phyloP scores from a whole-genome alignment of 2,113 vertebrate genomes.

The Myanophis thanlyinensis region DNA sequence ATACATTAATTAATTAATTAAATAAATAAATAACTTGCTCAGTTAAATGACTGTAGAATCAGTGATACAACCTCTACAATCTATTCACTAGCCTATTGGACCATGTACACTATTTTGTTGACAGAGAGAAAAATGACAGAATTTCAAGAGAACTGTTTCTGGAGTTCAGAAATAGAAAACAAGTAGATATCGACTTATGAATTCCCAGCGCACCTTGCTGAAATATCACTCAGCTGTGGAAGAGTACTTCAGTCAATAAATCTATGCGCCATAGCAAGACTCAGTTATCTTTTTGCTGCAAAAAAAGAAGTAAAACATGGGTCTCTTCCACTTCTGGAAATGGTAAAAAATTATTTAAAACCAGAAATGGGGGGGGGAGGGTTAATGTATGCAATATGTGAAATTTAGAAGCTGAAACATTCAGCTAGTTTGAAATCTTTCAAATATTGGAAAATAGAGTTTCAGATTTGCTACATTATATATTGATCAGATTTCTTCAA shows the following conservation, averaged over 20 bases:
- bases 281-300: background rate
- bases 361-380: background rate
- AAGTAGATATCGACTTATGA: background rate
- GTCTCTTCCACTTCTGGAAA: background rate
- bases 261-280: background rate
- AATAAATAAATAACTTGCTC: no score
- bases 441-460: background rate
- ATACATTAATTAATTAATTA: no score
- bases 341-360: background rate
- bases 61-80: background rate
- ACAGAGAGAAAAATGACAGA: background rate
- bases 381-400: background rate
- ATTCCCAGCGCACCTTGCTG: background rate
- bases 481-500: background rate
- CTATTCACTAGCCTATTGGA: background rate
- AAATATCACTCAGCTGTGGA: background rate
- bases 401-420: background rate
- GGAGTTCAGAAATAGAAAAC: background rate
- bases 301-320: background rate
- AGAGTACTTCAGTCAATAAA: background rate
- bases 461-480: background rate
- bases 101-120: background rate
- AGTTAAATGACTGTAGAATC: background rate
- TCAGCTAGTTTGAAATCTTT: background rate
- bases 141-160: background rate